Percentiles rank a stretch among this genome's conserved stretches.
phyloP scores from a whole-genome alignment of 1,140 invertebrate genomes.

The Pogonus chalceus region DNA sequence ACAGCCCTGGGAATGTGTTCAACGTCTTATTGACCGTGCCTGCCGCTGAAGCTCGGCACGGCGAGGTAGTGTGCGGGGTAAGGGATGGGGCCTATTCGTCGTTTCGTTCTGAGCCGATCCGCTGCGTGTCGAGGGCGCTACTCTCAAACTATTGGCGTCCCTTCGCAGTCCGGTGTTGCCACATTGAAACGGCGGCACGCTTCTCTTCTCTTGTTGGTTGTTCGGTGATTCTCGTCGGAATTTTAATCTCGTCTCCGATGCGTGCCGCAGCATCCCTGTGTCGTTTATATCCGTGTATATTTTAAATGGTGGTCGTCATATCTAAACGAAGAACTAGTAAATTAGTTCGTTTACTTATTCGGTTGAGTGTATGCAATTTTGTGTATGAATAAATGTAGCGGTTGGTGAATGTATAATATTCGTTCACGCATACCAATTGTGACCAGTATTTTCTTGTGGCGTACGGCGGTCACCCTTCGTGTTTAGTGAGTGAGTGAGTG shows the following conservation, averaged over 20 bases:
- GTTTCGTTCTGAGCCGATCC: constrained; percentile 18
- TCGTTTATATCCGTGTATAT: constrained; percentile 12
- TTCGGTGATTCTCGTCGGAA: background rate
- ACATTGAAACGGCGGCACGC: constrained; percentile 25
- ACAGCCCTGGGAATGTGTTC: constrained; percentile 22
- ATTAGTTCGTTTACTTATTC: constrained; percentile 13
- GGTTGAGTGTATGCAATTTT: background rate
- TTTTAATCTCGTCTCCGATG: background rate
- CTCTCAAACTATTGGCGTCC: constrained; percentile 28
- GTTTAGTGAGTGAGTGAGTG: constrained; percentile 6
- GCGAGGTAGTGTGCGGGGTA: constrained; percentile 12
- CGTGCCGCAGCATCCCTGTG: background rate
- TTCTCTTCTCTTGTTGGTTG: constrained; percentile 4
- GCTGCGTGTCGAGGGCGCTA: constrained; percentile 32
- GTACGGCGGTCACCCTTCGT: background rate
- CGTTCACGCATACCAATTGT: constrained; percentile 9
- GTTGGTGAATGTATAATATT: constrained; percentile 13
- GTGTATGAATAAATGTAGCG: constrained; percentile 5
- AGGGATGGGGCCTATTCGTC: constrained; percentile 1
- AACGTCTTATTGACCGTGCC: constrained; percentile 21
- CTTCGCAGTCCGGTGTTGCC: constrained; percentile 30
- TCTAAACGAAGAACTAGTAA: no score
- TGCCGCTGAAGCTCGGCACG: constrained; percentile 13
- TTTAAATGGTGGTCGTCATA: constrained; percentile 10
- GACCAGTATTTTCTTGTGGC: constrained; percentile 11